Evolutionary conservation across 1,140 invertebrate species (phyloP), one percentile per base, ranked within the genome.

Genomic region (Pseudomyrmex concolor): DNA sequence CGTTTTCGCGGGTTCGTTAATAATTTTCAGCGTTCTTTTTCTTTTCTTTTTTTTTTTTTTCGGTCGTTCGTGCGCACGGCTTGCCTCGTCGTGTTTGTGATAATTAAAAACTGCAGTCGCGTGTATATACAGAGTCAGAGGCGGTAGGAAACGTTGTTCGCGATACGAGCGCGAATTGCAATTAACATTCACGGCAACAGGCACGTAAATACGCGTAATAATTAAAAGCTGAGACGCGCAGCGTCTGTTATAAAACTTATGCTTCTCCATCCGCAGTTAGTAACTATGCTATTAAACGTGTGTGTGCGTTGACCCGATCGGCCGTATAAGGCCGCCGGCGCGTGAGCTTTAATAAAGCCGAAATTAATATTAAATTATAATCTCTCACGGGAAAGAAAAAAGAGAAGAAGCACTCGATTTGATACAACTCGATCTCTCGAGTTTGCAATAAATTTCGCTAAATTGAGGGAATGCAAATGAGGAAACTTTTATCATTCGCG

Each of bases 201-300:
- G 66, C 66, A 60, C 76, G 76, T 80, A 80, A 80, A 80, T 80
- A 71, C 70, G 64, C 76, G 54, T 71, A 80, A 80, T 80, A 80
- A 80, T 80, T 80, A 80, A 80, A 80, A 59, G 66, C 43, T 22
- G 76, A 25, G 66, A 70, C 25, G 76, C 76, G 22, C 55, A 67
- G 64, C 66, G 64, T 68, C 64, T 48, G 64, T 45, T 22, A 17
- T 59, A 50, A 80, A 80, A 80, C 66, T 70, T 80, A 80, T 60
- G 54, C 1, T 17, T 70, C n/a, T 34, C 45, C 55, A 80, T 70
- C 54, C 15, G 59, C 76, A 51, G 68, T 80, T 70, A 80, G 59
- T 80, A 80, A 80, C 76, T 70, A 67, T 77, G 70, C 76, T 70
- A 67, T 77, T 66, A 80, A 70, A 71, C 17, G 34, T 34, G 43